phyloP scores from a whole-genome alignment of 2,888 invertebrate genomes.

The Torymus texanus region DNA sequence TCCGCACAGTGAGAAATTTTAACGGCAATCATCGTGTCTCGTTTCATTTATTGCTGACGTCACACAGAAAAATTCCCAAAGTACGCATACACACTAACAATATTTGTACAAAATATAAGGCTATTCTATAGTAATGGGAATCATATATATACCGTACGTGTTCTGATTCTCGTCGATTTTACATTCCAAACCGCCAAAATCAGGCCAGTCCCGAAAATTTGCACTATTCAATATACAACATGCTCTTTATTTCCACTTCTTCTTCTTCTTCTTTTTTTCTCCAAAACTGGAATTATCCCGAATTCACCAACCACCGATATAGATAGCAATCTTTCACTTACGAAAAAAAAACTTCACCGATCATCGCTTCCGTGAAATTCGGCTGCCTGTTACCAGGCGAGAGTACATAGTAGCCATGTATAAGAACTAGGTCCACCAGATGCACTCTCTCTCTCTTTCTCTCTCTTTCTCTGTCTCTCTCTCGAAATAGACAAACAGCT shows the following conservation, averaged over 20 bases:
- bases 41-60: constrained; percentile 17
- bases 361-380: not conserved
- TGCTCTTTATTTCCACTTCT: no score
- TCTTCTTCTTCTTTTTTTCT: not conserved
- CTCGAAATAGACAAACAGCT: constrained; percentile 17
- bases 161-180: no score
- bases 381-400: constrained; percentile 7
- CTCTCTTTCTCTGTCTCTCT: not conserved
- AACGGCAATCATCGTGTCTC: constrained; percentile 7
- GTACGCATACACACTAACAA: not conserved
- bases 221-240: no score
- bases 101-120: not conserved
- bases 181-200: no score
- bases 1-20: constrained; percentile 3
- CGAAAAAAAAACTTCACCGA: not conserved
- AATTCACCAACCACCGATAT: constrained; percentile 3
- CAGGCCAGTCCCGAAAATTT: no score
- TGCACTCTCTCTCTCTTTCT: constrained; percentile 13
- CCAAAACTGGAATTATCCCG: constrained; percentile 1
- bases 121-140: no score
- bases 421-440: constrained; percentile 29
- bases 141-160: no score
- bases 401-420: no score
- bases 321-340: constrained; percentile 15
- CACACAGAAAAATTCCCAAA: constrained; percentile 5